These are phyloP conservation scores for Escarpia spicata DNA, from an alignment of 2,888 invertebrate genomes.

Conservation along the genomic window DNA sequence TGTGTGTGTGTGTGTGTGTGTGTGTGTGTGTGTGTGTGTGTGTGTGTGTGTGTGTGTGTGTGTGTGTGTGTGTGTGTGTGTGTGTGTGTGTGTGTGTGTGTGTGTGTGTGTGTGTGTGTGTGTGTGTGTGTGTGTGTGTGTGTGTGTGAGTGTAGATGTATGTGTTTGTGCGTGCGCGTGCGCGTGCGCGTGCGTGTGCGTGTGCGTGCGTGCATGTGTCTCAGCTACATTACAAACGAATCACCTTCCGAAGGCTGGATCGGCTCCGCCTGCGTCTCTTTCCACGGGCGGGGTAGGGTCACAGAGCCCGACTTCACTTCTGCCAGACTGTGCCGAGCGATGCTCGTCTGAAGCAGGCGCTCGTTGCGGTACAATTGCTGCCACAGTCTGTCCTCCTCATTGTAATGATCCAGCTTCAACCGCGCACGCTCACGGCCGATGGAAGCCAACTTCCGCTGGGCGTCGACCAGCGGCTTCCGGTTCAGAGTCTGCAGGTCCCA, in stretches of 20 bases:
- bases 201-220: neutral
- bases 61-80: neutral
- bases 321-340: neutral
- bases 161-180: neutral
- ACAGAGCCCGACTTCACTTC: neutral
- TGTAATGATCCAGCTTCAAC: neutral
- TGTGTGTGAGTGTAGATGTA: neutral
- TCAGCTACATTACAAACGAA: neutral
- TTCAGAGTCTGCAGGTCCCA: neutral
- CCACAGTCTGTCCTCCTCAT: neutral
- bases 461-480: neutral
- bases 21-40: neutral
- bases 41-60: neutral
- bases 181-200: neutral
- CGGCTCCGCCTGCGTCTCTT: neutral
- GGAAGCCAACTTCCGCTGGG: neutral
- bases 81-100: neutral
- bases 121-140: neutral
- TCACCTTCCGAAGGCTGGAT: neutral
- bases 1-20: neutral
- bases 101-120: neutral
- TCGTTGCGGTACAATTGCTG: neutral
- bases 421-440: constrained; percentile 4
- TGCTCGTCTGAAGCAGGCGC: neutral
- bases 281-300: neutral